Evolutionary conservation across 2,113 vertebrate genomes (phyloP), one percentile per base, ranked within the genome.

Genomic region (Pituophis catenifer): DNA sequence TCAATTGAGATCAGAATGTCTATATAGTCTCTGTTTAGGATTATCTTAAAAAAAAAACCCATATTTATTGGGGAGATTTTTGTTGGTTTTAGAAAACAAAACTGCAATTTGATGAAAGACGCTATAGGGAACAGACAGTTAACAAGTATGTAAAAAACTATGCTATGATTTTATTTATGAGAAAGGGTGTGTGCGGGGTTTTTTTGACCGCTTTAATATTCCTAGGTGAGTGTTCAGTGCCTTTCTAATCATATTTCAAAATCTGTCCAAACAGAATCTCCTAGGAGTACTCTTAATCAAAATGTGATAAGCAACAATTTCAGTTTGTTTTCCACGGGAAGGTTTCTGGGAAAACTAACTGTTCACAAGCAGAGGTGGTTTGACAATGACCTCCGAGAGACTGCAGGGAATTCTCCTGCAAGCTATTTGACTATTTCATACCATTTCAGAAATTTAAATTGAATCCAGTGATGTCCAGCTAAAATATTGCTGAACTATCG

Each of bases 401-500:
- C 13, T 17, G 9, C 15, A 24, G 93, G 93, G 95, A 89, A 5
- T 88, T 96, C 93, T 95, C 94, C 62, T 91, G 91, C 50, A 94
- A 90, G 86, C 75, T 93, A 53, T 26, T 94, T 94, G 88, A 90
- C 95, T 94, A 53, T 96, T 94, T 96, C 91, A 29, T 3, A 89
- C 24, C 86, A 91, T 95, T 86, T 29, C 75, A 92, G 95, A 93
- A 95, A 91, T 87, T 62, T 95, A 95, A 96, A 96, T 57, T 38
- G 94, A 86, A 93, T 95, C 91, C 81, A 93, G 91, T 87, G 85
- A 94, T 94, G 91, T 93, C 91, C 93, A 91, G 75, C 13, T 96
- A 92, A 93, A 93, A 95, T 94, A 93, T 29, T 91, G 93, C 48
- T 92, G 55, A 96, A 96, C 92, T 94, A 96, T 94, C 23, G 52